A percentile compares a stretch with the other conserved stretches of the same genome.
These are phyloP conservation scores for Nebria salina DNA, from an alignment of 2,888 invertebrate species.

Conservation along the genomic window DNA sequence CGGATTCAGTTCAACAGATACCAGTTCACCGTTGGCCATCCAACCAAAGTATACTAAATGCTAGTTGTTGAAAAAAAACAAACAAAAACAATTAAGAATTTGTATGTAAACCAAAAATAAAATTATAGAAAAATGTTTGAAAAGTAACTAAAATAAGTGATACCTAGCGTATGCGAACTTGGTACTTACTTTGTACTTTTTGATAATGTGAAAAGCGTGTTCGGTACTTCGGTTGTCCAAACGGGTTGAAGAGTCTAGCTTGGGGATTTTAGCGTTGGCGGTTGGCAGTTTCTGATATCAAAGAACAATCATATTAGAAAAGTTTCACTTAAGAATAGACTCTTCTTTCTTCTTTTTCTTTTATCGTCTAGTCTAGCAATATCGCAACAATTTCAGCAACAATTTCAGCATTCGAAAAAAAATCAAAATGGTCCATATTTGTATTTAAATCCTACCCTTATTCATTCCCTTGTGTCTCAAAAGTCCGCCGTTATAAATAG, in stretches of 20 bases:
- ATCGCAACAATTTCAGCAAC: background rate
- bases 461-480: no score
- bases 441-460: no score
- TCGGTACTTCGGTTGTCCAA: constrained; percentile 50
- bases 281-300: constrained; percentile 59
- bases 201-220: constrained; percentile 61
- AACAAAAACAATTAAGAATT: no score
- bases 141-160: background rate
- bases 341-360: background rate
- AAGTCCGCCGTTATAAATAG: no score
- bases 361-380: no score
- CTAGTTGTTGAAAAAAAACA: constrained; percentile 62
- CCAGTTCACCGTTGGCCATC: constrained; percentile 75
- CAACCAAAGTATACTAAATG: constrained; percentile 79
- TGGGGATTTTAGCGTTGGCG: constrained; percentile 60
- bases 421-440: constrained; percentile 7
- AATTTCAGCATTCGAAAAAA: constrained; percentile 14
- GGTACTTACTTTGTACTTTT: constrained; percentile 55
- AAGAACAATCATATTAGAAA: constrained; percentile 16
- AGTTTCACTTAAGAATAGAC: no score
- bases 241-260: constrained; percentile 54
- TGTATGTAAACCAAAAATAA: constrained; percentile 52
- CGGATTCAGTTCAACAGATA: constrained; percentile 80
- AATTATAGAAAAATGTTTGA: background rate
- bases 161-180: background rate